Percentiles rank a stretch among this genome's conserved stretches.
Conservation (phyloP, 2,888 invertebrate genomes). For the Miltochrista miniata region DNA sequence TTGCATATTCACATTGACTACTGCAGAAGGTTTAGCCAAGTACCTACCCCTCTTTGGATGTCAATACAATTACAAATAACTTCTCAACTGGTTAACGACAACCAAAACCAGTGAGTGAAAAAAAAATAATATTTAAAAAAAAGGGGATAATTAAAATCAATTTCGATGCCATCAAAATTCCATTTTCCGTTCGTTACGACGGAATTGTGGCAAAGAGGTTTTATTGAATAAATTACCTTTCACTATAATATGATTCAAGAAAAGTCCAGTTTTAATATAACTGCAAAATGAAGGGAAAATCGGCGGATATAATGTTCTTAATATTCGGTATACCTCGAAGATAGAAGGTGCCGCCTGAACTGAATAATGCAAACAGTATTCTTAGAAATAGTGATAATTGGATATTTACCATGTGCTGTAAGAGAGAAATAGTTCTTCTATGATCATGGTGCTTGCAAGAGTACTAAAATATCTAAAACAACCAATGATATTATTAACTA, state of each 20-base stretch:
- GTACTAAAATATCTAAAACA: no score
- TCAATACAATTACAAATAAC: conserved; percentile 10
- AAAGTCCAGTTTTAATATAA: conserved; percentile 27
- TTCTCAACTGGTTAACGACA: neutral
- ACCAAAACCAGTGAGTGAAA: no score
- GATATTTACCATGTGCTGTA: no score
- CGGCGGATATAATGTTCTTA: conserved; percentile 24
- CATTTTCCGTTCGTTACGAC: conserved; percentile 67
- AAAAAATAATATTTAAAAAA: conserved; percentile 41
- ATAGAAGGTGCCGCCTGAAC: no score
- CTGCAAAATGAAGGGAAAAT: conserved; percentile 25
- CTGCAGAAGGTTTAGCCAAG: conserved; percentile 17
- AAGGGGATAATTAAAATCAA: conserved; percentile 62
- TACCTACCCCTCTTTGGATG: conserved; percentile 12
- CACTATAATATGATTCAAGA: conserved; percentile 65
- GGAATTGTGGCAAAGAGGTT: conserved; percentile 69
- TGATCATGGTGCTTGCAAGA: no score
- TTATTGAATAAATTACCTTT: conserved; percentile 78
- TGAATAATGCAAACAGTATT: no score
- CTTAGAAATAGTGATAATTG: no score
- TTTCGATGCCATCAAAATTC: conserved; percentile 70
- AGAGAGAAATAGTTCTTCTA: no score
- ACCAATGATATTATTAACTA: no score
- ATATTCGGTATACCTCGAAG: no score
- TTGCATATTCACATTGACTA: conserved; percentile 36